Conservation (phyloP, 2,797 vertebrate genomes). For the Manis javanica region DNA sequence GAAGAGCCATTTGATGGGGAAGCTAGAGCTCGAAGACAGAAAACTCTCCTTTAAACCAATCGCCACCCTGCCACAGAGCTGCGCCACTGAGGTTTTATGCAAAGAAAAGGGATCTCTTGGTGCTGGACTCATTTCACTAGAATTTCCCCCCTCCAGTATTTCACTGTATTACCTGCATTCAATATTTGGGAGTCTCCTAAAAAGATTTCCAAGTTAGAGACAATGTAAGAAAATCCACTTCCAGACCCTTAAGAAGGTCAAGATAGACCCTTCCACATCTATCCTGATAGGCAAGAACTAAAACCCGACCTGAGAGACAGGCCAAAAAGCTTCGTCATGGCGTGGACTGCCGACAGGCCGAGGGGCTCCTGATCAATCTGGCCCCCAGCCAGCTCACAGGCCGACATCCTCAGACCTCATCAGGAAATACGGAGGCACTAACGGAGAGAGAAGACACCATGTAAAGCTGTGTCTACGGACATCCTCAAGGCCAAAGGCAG, state of each 20-base stretch:
- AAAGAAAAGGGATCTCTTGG: background rate
- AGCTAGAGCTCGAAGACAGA: background rate
- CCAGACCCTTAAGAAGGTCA: background rate
- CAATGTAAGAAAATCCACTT: background rate
- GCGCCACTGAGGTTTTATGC: background rate
- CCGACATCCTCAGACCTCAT: background rate
- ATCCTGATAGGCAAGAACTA: background rate
- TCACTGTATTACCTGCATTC: background rate
- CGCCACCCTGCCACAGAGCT: background rate
- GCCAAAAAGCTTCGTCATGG: background rate
- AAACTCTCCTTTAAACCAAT: background rate
- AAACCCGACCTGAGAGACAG: background rate
- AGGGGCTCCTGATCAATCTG: background rate
- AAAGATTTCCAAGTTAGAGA: background rate
- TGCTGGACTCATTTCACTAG: background rate
- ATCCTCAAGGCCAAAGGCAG: background rate
- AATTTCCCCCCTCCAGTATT: background rate
- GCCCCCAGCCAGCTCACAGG: background rate
- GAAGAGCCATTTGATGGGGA: background rate
- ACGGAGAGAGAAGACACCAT: background rate
- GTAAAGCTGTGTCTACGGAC: rapidly evolving
- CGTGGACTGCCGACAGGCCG: no score
- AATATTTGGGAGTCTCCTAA: background rate
- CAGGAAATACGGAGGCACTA: background rate
- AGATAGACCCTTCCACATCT: background rate